Evolutionary conservation across 2,113 vertebrate species (phyloP).

Genomic region (Dermatemys mawii): DNA sequence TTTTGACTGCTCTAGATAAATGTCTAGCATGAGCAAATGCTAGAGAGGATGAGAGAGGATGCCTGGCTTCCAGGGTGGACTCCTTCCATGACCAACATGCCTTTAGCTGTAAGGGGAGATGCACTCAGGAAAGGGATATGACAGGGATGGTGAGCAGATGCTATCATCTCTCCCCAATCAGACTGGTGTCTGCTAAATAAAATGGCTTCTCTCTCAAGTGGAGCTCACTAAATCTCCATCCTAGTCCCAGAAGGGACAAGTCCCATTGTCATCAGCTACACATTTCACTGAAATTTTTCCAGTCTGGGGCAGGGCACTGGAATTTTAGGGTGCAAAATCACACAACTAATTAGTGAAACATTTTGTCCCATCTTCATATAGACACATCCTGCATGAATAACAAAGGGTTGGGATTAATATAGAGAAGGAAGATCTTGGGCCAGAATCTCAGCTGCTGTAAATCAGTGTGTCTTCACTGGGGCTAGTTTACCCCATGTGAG

Average conservation of each 20-base stretch:
- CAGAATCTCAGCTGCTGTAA: not conserved
- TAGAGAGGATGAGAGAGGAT: not conserved
- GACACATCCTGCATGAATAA: not conserved
- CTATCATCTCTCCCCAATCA: slow-evolving; percentile 3
- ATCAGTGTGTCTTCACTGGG: not conserved
- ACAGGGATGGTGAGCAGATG: not conserved
- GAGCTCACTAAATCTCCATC: slow-evolving; percentile 38
- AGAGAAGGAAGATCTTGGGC: not conserved
- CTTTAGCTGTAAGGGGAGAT: not conserved
- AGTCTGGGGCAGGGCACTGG: not conserved
- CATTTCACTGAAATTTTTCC: not conserved
- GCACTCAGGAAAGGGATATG: not conserved
- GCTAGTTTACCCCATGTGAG: not conserved
- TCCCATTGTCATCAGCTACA: slow-evolving; percentile 10
- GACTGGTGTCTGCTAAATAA: not conserved
- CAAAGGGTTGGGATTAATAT: not conserved
- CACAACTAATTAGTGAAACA: not conserved
- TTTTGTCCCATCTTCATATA: not conserved
- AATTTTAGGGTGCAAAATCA: not conserved
- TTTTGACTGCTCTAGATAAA: too few species aligned
- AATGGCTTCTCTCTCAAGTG: not conserved
- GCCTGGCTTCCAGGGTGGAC: not conserved
- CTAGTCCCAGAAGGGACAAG: slow-evolving; percentile 34
- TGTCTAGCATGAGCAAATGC: not conserved
- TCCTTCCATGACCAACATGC: not conserved